phyloP scores from a whole-genome alignment of 1,140 invertebrate genomes.

The Neoseiulus cucumeris region DNA sequence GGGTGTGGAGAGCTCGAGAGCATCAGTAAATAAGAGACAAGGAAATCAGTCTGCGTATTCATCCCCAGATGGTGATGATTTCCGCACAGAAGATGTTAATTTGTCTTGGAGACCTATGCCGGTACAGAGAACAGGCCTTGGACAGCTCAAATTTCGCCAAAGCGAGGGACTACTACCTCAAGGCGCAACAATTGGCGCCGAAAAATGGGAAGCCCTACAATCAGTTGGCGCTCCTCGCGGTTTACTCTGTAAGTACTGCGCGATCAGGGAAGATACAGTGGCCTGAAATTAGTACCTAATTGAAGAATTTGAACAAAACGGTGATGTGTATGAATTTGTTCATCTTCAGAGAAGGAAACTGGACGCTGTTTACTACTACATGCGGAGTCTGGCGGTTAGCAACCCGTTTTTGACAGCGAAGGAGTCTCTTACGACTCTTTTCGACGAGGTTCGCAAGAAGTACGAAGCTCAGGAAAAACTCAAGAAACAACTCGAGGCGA shows the following conservation, averaged over 20 bases:
- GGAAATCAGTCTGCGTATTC: too few relatives aligned
- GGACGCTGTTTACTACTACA: conserved; percentile 92
- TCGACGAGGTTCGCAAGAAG: conserved; percentile 79
- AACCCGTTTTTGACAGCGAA: conserved; percentile 73
- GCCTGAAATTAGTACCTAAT: too few relatives aligned
- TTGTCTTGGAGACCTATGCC: conserved; percentile 67
- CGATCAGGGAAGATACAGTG: too few relatives aligned
- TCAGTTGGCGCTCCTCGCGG: conserved; percentile 73
- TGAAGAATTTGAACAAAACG: too few relatives aligned
- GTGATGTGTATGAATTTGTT: too few relatives aligned
- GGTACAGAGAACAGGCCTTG: conserved; percentile 59
- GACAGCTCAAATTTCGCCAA: conserved; percentile 63
- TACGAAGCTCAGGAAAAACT: background rate
- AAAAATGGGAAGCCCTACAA: conserved; percentile 86
- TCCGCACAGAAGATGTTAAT: conserved; percentile 68
- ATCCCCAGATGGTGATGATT: conserved; percentile 54
- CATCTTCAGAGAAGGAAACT: conserved; percentile 62
- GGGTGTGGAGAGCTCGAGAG: too few relatives aligned
- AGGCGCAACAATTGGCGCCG: conserved; percentile 77
- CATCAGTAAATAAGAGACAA: too few relatives aligned
- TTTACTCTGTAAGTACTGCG: conserved; percentile 69
- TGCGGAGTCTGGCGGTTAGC: conserved; percentile 76
- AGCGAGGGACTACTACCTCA: conserved; percentile 67
- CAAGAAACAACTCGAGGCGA: conserved; percentile 8
- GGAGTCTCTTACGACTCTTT: conserved; percentile 63